Conservation (phyloP, 2,797 vertebrate species). For the Eulemur mongoz region DNA sequence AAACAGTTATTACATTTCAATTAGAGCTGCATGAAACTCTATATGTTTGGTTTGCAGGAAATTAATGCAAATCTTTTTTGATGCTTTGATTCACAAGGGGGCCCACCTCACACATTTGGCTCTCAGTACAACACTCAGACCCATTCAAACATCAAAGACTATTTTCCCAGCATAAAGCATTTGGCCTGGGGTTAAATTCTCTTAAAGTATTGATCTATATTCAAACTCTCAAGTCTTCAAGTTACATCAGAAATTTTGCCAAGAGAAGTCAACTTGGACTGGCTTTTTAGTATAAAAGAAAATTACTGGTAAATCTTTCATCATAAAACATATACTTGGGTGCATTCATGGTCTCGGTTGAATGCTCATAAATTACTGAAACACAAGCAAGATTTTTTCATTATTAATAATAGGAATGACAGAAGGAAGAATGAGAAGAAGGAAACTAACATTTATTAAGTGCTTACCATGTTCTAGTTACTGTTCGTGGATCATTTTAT, state of each 20-base stretch:
- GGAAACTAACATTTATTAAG: neutral
- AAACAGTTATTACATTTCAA: conserved; percentile 76
- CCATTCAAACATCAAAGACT: conserved; percentile 65
- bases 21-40: conserved; percentile 68
- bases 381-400: neutral
- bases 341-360: neutral
- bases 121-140: conserved; percentile 30
- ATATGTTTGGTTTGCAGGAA: conserved; percentile 65
- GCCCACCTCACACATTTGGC: conserved; percentile 63
- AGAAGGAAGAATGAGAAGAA: neutral
- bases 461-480: neutral
- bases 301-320: conserved; percentile 11
- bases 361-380: neutral
- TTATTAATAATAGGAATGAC: neutral
- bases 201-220: conserved; percentile 20
- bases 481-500: neutral
- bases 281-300: neutral
- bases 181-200: conserved; percentile 53
- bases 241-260: neutral
- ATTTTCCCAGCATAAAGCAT: conserved; percentile 59
- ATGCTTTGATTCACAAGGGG: conserved; percentile 66
- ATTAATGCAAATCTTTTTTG: conserved; percentile 75
- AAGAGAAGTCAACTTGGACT: conserved; percentile 10
- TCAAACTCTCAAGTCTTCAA: conserved; percentile 31
- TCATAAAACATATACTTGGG: neutral